Base-by-base conservation (phyloP, 92 coral and sea anemone genomes). In the Phenganax subtilis region DNA sequence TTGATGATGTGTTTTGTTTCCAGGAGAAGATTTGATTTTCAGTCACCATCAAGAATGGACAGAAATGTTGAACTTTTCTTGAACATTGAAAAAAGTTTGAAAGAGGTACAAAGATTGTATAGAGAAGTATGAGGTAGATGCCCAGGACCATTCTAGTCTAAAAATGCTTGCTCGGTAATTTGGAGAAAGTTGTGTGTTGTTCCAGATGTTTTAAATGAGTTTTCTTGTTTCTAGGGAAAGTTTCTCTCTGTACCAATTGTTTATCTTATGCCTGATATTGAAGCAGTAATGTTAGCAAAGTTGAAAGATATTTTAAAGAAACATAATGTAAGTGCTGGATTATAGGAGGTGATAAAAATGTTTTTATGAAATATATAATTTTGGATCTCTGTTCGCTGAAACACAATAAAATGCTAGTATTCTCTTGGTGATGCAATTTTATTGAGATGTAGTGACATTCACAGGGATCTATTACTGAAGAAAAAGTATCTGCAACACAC, bases 11-110 rank as follows among this genome's bases (percentile, higher is more conserved):
- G 57, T 8, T 16, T 72, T 51, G 72, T 72, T 37, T 67, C 47
- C 61, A 91, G 97, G 97, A 92, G 98, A 72, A 88, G 98, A 76
- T 90, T 93, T 86, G 98, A 93, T 82, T 93, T 93, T 74, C 98
- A 93, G 88, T 93, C 98, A 9, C 98, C 98, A 11, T 91, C 98
- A 57, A 88, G 98, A 51, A 91, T 93, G 91, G 98, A 93, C 88
- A 90, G 98, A 75, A 93, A 93, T 86, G 91, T 93, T 12, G 98
- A 93, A 75, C 97, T 93, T 76, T 93, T 93, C 84, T 82, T 93
- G 70, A 93, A 93, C 84, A 93, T 93, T 61, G 97, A 93, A 31
- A 93, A 91, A 69, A 81, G 97, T 37, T 85, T 93, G 15, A 93
- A 90, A 92, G 98, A 93, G 96, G 97, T 90, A 82, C 25, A 57